Conservation (phyloP, 2,888 invertebrate genomes). For the Blastobasis lacticolella region DNA sequence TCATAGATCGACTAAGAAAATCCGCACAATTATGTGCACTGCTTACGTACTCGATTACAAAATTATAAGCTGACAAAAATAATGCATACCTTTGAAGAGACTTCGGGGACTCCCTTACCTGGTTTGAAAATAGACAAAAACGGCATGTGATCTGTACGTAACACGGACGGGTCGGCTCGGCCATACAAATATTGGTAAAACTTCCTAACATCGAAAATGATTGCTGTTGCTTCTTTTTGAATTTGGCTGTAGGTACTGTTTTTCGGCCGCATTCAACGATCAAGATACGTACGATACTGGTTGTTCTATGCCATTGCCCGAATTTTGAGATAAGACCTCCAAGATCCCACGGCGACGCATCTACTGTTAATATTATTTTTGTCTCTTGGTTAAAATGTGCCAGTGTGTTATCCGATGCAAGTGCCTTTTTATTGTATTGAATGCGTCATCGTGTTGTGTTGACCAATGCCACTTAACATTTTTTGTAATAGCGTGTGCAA, state of each 20-base stretch:
- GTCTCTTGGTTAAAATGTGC: too few species aligned
- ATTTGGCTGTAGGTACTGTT: constrained; percentile 17
- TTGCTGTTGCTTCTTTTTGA: constrained; percentile 16
- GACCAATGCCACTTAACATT: constrained; percentile 11
- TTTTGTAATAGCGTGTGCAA: constrained; percentile 14
- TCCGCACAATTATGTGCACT: constrained; percentile 4
- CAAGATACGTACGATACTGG: constrained; percentile 14
- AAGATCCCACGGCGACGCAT: constrained; percentile 17
- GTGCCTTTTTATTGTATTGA: constrained; percentile 11
- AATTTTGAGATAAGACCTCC: constrained; percentile 12
- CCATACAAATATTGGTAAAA: constrained; percentile 8
- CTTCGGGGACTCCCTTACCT: constrained; percentile 13
- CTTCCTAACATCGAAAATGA: background rate
- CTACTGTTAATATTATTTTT: too few species aligned
- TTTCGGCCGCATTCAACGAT: constrained; percentile 10
- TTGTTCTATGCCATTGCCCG: constrained; percentile 8
- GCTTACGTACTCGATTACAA: constrained; percentile 4
- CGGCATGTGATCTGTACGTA: constrained; percentile 7
- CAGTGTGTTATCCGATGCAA: too few species aligned
- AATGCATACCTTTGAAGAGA: constrained; percentile 8
- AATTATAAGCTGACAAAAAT: constrained; percentile 1
- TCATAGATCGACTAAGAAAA: constrained; percentile 1
- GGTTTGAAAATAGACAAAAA: constrained; percentile 2
- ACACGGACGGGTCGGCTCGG: constrained; percentile 8
- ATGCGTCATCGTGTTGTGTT: constrained; percentile 8